Evolutionary conservation across 2,888 invertebrate genomes (phyloP).

Genomic region (Torymus texanus): DNA sequence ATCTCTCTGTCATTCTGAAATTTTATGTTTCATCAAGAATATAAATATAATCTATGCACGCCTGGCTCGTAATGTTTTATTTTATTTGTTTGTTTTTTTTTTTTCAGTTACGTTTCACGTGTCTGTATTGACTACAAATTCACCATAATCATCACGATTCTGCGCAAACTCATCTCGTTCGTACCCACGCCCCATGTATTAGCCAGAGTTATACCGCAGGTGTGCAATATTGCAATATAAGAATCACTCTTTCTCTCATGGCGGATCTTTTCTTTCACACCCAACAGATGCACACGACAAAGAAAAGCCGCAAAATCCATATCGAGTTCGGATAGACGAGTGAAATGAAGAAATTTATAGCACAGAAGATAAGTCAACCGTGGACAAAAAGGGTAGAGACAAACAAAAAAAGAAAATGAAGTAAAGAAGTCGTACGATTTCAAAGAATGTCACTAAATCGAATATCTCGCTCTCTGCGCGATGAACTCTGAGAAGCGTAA

Average conservation of each 20-base stretch:
- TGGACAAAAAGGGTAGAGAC: background rate
- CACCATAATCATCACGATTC: constrained; percentile 6
- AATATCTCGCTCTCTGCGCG: too few relatives aligned
- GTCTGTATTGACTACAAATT: constrained; percentile 25
- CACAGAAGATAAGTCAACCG: background rate
- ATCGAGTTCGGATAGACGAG: too few relatives aligned
- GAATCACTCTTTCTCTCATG: constrained; percentile 14
- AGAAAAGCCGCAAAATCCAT: background rate
- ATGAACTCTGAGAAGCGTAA: too few relatives aligned
- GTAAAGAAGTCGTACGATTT: background rate
- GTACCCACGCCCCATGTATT: background rate
- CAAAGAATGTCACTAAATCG: too few relatives aligned
- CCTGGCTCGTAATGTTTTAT: background rate
- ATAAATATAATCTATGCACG: background rate
- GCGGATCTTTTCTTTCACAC: constrained; percentile 25
- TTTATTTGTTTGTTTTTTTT: too few relatives aligned
- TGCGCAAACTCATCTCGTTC: background rate
- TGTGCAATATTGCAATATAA: background rate
- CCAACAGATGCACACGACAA: constrained; percentile 10
- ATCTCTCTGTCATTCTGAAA: too few relatives aligned
- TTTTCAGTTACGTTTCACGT: constrained; percentile 6
- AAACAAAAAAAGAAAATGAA: background rate
- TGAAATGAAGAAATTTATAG: background rate
- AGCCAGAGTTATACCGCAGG: background rate
- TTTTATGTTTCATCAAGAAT: constrained; percentile 37